Base-by-base conservation (phyloP, 2,113 vertebrate species). In the Erythrocercus mccallii region DNA sequence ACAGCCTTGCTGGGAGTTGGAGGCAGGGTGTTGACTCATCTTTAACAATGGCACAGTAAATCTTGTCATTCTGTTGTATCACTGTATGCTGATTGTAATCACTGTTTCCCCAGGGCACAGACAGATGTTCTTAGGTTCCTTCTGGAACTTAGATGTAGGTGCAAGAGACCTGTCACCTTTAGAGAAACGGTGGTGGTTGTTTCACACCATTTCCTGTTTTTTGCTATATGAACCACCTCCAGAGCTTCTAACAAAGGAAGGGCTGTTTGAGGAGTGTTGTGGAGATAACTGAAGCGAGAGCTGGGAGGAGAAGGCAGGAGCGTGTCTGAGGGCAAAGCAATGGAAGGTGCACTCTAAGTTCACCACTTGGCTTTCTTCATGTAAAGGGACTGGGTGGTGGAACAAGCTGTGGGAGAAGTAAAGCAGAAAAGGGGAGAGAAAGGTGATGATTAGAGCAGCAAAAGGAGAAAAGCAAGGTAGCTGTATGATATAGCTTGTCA, bases 171-270 rank as follows among this genome's bases (percentile, higher is more conserved):
- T 40, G 25, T n/a, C 6, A 9, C 33, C 25, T 88, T 66, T 8
- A 47, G 25, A 66, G 25, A 27, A 8, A 5, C 16, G 12, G 5
- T 44, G 72, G 17, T 40, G 44, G 20, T n/a, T 23, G 17, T 58
- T 72, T 15, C 3, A 5, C 15, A 30, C 19, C 20, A 2, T 61
- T 81, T 78, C n/a, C 53, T 50, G 3, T 22, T 68, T 30, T 28
- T 61, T 61, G 5, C 45, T 69, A 3, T 1, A 1, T 9, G 35
- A 62, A 45, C 31, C 3, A 2, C 18, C 18, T 54, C 8, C 30
- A 64, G 64, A 61, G 28, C 25, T 70, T 48, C 50, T 31, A 23
- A 25, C 31, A 58, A 38, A 79, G n/a, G 37, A 48, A 45, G 15
- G 14, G 11, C 23, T 68, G 11, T 53, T 38, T 28, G 35, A 54